phyloP scores from a whole-genome alignment of 2,888 invertebrate genomes.

The Alcis repandata region DNA sequence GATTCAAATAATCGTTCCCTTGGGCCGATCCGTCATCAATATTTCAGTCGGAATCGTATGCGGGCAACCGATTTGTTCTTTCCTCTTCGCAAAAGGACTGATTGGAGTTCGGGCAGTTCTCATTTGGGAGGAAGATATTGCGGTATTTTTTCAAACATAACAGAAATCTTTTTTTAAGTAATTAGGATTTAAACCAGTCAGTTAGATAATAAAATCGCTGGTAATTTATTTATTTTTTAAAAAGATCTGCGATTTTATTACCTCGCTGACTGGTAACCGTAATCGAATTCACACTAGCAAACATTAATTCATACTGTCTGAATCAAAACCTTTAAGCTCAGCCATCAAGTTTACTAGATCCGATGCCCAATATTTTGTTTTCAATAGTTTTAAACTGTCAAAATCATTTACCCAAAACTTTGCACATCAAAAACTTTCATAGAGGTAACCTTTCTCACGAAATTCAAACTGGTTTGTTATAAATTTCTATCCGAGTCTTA shows the following conservation, averaged over 20 bases:
- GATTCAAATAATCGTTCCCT: constrained; percentile 70
- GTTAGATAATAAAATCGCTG: no score
- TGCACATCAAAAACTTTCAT: background rate
- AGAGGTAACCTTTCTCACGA: background rate
- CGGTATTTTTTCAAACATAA: constrained; percentile 33
- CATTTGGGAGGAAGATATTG: constrained; percentile 55
- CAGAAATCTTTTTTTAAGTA: constrained; percentile 2
- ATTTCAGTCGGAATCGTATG: constrained; percentile 68
- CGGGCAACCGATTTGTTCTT: constrained; percentile 61
- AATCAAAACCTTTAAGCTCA: background rate
- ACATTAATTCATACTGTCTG: background rate
- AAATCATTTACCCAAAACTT: background rate
- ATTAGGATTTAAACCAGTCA: background rate
- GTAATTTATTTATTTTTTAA: background rate
- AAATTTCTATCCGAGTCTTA: no score
- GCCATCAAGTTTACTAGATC: background rate
- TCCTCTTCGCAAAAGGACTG: constrained; percentile 59
- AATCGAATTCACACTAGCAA: no score
- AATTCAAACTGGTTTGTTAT: no score
- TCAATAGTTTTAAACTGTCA: background rate
- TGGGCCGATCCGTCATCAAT: constrained; percentile 73
- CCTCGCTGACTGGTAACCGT: no score
- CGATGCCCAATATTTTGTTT: background rate
- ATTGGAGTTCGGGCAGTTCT: constrained; percentile 63
- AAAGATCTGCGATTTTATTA: no score